Evolutionary conservation across 2,113 vertebrate species (phyloP), one percentile per base, ranked within the genome.

Genomic region (Melanotaenia duboulayi): DNA sequence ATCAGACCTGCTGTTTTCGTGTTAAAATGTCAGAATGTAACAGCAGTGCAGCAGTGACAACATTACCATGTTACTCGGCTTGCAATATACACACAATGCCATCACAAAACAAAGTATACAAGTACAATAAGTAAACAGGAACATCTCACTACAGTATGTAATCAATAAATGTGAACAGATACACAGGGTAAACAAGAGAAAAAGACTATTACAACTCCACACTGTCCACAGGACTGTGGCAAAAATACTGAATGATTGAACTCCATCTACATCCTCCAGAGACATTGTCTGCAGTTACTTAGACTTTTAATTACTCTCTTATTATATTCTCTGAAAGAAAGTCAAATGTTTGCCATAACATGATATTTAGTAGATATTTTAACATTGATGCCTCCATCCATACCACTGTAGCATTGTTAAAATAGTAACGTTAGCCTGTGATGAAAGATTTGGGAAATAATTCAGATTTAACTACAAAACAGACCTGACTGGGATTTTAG

Each of bases 31-130:
- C 91, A 90, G 67, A 94, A 94, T 87, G 93, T 92, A 94, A 94
- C 95, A 95, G 95, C 96, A 95, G 96, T 93, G 95, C 94, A 95
- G 96, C 95, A 95, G 95, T 92, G 96, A 95, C 94, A 95, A 94
- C 93, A 93, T 94, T 94, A 95, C 93, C 95, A 95, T 94, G 93
- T 94, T 93, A 93, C 91, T 87, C 93, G 94, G 76, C 74, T 94
- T 95, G 93, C 93, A 95, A 94, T 94, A 96, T 92, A 93, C 91
- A 94, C 93, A 97, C 91, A 62, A 86, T 80, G 79, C 94, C 95
- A 95, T 95, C 96, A 97, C 96, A 94, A 94, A 90, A 93, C 94
- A 92, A 93, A 86, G 78, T 84, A 92, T 93, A 95, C 95, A 96
- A 91, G 89, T 89, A 96, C 95, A 95, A 96, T 90, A 90, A 92